Evolutionary conservation across 2,113 vertebrate genomes (phyloP).

Genomic region (Anser brachyrhynchus): DNA sequence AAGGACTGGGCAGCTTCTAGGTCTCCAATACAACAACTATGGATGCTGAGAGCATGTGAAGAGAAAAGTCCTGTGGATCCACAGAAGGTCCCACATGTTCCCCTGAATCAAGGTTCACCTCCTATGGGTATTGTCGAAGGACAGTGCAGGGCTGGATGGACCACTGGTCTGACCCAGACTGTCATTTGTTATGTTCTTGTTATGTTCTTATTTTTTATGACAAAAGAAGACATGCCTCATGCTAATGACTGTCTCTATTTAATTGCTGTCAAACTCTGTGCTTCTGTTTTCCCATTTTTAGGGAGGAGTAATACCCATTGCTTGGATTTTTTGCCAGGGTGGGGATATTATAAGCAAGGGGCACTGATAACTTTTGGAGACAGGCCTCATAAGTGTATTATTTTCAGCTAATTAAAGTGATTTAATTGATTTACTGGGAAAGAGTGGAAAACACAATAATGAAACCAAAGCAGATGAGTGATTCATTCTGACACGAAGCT

Average conservation of each 20-base stretch:
- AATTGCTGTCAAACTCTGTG: background rate
- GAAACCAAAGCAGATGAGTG: background rate
- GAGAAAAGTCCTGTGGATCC: background rate
- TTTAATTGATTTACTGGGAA: background rate
- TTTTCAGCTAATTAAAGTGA: background rate
- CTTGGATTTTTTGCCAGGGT: background rate
- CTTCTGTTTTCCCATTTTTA: background rate
- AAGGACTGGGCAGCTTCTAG: background rate
- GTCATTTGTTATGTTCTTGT: background rate
- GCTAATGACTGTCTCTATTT: background rate
- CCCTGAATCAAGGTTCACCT: background rate
- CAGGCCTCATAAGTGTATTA: background rate
- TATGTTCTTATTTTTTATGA: background rate
- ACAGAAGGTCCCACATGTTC: background rate
- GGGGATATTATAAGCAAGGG: background rate
- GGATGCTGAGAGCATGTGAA: background rate
- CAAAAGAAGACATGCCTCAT: background rate
- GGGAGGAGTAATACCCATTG: background rate
- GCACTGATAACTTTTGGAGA: background rate
- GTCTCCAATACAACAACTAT: background rate
- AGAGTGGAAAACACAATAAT: background rate
- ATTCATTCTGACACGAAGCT: background rate
- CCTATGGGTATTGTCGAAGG: background rate
- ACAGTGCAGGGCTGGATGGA: background rate
- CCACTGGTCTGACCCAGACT: background rate